Evolutionary conservation across 2,888 invertebrate genomes (phyloP), one percentile per base, ranked within the genome.

Genomic region (Leptinotarsa peninsularis): DNA sequence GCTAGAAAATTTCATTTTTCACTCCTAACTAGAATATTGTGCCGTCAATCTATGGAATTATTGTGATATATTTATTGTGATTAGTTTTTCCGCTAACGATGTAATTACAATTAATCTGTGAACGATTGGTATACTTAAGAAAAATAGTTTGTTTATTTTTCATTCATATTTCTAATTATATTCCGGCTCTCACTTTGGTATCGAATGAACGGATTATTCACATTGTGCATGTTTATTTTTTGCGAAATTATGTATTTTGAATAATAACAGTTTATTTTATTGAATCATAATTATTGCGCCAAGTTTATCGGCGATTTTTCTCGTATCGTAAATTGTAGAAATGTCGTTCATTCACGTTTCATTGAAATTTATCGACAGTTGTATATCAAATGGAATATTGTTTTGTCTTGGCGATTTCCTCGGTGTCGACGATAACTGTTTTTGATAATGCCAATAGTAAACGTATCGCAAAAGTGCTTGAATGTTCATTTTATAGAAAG

Each of bases 351-450:
- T 58, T 58, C 58, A 14, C 58, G 23, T 23, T 58, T 54, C 18
- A 58, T 23, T 23, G 21, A 13, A 58, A 58, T 58, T 23, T 58
- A 58, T 58, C 58, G 58, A 13, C 14, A 21, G 23, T 58, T 58
- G 18, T 4, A 23, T 58, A 23, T 14, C 15, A 58, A 58, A 58
- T 21, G 58, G 23, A 13, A 23, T 58, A 58, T 58, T 58, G 58
- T 58, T 58, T 58, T 58, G 58, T 58, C 58, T 58, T 58, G 15
- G 58, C 23, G 4, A 23, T 58, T 23, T 58, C 58, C 58, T 58
- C 21, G 21, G 14, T 58, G 23, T 21, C 14, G 58, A 14, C 58
- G 58, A 58, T 58, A 58, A 27, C 58, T 58, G 58, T 23, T 27
- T 5, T 21, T 58, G 58, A 58, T 58, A 23, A 13, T 21, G 4